These are phyloP conservation scores for Sigmodon hispidus DNA, from an alignment of 2,113 vertebrate species.

Conservation along the genomic window DNA sequence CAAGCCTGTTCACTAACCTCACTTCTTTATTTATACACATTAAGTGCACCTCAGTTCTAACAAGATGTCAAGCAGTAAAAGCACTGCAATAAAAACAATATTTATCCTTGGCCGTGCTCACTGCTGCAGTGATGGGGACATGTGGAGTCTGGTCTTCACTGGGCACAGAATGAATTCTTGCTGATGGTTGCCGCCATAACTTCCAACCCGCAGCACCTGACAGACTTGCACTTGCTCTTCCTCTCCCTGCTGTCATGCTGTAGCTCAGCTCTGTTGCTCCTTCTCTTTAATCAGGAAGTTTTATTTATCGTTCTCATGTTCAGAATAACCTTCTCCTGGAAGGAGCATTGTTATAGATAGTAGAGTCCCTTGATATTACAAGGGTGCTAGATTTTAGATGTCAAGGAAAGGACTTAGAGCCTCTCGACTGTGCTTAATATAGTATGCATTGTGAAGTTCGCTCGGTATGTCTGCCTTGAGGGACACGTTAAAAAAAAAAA, in stretches of 20 bases:
- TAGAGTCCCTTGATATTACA: not conserved
- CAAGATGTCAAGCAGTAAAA: not conserved
- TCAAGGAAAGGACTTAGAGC: not conserved
- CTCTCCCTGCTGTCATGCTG: rapidly evolving
- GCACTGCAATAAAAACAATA: not conserved
- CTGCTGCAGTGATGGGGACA: not conserved
- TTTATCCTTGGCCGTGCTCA: not conserved
- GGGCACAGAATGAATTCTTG: not conserved
- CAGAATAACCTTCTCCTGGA: not conserved
- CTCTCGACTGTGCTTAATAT: not conserved
- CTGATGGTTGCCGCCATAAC: not conserved
- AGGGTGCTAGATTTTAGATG: not conserved
- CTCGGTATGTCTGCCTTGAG: not conserved
- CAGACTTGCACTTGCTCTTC: not conserved
- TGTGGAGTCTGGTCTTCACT: not conserved
- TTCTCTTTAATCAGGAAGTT: not conserved
- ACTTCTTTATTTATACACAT: not conserved
- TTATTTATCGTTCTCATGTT: not conserved
- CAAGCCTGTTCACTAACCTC: not conserved
- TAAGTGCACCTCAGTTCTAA: not conserved
- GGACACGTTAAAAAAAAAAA: not conserved
- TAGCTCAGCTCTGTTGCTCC: not conserved
- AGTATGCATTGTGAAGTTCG: not conserved
- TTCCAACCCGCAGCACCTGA: not conserved
- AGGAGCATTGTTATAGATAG: not conserved